Conservation (phyloP, 2,797 vertebrate genomes). For the Hipposideros larvatus region DNA sequence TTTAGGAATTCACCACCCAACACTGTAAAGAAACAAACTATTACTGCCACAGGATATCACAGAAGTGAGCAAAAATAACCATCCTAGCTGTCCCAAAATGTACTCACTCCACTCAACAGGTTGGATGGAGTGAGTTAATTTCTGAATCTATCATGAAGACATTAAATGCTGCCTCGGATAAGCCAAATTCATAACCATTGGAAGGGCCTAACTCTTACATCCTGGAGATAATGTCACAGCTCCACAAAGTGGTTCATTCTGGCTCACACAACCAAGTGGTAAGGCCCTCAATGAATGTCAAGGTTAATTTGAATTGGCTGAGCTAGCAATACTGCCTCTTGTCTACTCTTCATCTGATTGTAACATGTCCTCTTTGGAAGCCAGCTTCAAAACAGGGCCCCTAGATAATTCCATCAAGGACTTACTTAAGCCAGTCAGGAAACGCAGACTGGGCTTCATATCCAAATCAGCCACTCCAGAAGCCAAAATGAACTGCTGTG, state of each 20-base stretch:
- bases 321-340: background rate
- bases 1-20: conserved; percentile 97
- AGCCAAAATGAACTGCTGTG: conserved; percentile 5
- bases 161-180: background rate
- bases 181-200: background rate
- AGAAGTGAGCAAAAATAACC: background rate
- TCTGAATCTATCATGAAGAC: background rate
- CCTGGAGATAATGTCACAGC: background rate
- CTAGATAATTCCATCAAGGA: background rate
- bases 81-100: background rate
- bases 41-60: conserved; percentile 7
- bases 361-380: background rate
- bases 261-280: background rate
- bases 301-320: background rate
- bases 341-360: background rate
- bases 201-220: background rate
- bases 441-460: conserved; percentile 1
- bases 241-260: background rate
- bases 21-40: conserved; percentile 88
- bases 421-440: conserved; percentile 4
- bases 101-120: background rate
- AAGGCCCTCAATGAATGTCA: background rate
- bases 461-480: background rate
- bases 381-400: conserved; percentile 24
- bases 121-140: background rate